Percentiles rank a stretch among this genome's conserved stretches.
These are phyloP conservation scores for Acanthaster planci DNA, from an alignment of 35 echinoderm and acorn worm species.

Conservation along the genomic window DNA sequence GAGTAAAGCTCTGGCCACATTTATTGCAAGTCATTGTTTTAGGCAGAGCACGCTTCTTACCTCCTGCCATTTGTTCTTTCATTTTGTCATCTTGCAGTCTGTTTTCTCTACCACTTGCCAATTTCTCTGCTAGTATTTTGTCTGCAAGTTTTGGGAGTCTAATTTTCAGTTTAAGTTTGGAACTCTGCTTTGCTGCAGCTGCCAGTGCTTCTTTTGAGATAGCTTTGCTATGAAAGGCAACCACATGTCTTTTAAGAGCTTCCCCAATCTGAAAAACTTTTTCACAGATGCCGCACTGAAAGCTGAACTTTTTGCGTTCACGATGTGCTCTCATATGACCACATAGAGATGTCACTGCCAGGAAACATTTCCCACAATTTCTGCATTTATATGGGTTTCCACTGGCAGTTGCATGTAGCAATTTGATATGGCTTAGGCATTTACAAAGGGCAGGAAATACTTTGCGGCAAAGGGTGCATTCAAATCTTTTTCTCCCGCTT, in stretches of 20 bases:
- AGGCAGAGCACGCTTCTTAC: conserved; percentile 5
- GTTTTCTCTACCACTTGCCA: neutral
- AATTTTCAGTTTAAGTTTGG: conserved; percentile 9
- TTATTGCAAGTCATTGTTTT: conserved; percentile 24
- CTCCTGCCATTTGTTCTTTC: neutral
- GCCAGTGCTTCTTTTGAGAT: conserved; percentile 20
- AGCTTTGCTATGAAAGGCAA: conserved; percentile 13
- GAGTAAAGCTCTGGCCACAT: conserved; percentile 18
- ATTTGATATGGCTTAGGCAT: conserved; percentile 1
- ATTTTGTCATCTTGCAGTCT: too few species aligned
- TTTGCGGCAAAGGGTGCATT: conserved; percentile 2
- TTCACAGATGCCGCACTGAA: conserved; percentile 28
- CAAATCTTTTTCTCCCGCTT: neutral
- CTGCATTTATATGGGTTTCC: conserved; percentile 14
- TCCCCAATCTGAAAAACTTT: conserved; percentile 22
- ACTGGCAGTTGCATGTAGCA: conserved; percentile 3
- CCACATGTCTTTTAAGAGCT: conserved; percentile 14
- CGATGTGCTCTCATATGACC: conserved; percentile 23
- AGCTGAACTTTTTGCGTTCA: conserved; percentile 8
- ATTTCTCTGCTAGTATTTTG: neutral
- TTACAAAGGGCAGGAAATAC: conserved; percentile 16
- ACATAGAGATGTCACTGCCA: conserved; percentile 22
- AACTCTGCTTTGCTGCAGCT: neutral
- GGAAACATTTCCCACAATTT: conserved; percentile 14
- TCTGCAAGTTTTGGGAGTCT: conserved; percentile 4